Conservation (phyloP, 2,888 invertebrate species). For the Dastarcus helophoroides region DNA sequence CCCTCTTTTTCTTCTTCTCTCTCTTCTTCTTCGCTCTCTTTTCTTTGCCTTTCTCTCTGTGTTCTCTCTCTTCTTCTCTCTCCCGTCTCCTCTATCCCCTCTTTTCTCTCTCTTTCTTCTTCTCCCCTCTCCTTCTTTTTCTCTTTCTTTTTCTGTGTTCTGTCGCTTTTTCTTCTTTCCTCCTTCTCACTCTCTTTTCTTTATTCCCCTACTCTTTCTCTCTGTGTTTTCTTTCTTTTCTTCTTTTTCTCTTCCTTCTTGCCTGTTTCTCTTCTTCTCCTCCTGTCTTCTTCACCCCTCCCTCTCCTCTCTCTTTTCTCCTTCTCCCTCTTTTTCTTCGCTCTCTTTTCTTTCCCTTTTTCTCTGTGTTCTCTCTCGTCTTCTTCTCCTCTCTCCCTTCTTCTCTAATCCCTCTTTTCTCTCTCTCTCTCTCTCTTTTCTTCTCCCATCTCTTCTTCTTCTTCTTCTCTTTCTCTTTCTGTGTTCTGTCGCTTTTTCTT, state of each 20-base stretch:
- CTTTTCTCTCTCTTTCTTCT: not conserved
- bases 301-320: constrained; percentile 2
- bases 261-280: too few species aligned
- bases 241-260: not conserved
- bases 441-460: not conserved
- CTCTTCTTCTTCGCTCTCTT: not conserved
- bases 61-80: too few species aligned
- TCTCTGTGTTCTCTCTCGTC: not conserved
- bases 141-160: too few species aligned
- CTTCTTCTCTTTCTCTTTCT: not conserved
- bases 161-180: too few species aligned
- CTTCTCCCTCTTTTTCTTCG: not conserved
- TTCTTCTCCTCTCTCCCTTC: not conserved
- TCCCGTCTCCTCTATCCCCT: too few species aligned
- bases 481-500: not conserved
- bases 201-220: too few species aligned
- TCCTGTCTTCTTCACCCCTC: too few species aligned
- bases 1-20: not conserved
- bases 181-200: too few species aligned
- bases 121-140: not conserved
- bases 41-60: too few species aligned
- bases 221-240: constrained; percentile 1
- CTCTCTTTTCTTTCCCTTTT: not conserved
- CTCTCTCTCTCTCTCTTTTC: not conserved
- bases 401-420: too few species aligned